Conservation (phyloP, 2,888 invertebrate genomes). For the Acrobasis repandana region DNA sequence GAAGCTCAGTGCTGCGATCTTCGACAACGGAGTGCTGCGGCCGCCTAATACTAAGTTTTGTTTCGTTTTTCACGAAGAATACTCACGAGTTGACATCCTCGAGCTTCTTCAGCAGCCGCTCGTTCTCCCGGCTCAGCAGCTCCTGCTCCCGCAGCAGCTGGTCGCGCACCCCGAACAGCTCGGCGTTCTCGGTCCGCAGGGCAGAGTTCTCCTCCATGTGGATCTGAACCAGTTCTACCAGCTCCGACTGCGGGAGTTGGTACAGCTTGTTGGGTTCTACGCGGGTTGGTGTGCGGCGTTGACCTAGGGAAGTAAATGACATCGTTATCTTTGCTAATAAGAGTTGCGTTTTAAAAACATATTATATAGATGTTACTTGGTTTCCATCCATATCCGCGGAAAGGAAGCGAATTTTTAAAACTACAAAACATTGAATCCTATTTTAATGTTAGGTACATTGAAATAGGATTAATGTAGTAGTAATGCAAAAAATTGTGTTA, state of each 20-base stretch:
- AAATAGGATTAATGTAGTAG: too few species aligned
- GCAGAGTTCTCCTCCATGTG: conserved; percentile 93
- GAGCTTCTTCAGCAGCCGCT: conserved; percentile 91
- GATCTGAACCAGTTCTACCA: conserved; percentile 92
- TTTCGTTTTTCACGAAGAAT: conserved; percentile 1
- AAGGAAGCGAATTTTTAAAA: too few species aligned
- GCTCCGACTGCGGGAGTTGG: conserved; percentile 89
- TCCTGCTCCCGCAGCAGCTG: conserved; percentile 94
- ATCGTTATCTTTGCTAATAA: too few species aligned
- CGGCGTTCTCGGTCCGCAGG: conserved; percentile 91
- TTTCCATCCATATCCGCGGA: too few species aligned
- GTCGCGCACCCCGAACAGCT: conserved; percentile 91
- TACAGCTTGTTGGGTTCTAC: conserved; percentile 89
- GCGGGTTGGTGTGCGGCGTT: conserved; percentile 79
- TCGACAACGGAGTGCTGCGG: too few species aligned
- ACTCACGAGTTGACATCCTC: conserved; percentile 94
- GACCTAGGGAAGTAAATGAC: conserved; percentile 39
- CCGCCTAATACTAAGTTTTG: too few species aligned
- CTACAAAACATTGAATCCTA: too few species aligned
- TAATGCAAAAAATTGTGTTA: too few species aligned
- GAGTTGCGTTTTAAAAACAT: too few species aligned
- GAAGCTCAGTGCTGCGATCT: too few species aligned
- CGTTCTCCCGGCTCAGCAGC: conserved; percentile 94
- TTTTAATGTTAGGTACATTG: too few species aligned
- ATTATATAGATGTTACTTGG: too few species aligned